Evolutionary conservation across 2,797 vertebrate species (phyloP), one percentile per base, ranked within the genome.

Genomic region (Fratercula arctica): DNA sequence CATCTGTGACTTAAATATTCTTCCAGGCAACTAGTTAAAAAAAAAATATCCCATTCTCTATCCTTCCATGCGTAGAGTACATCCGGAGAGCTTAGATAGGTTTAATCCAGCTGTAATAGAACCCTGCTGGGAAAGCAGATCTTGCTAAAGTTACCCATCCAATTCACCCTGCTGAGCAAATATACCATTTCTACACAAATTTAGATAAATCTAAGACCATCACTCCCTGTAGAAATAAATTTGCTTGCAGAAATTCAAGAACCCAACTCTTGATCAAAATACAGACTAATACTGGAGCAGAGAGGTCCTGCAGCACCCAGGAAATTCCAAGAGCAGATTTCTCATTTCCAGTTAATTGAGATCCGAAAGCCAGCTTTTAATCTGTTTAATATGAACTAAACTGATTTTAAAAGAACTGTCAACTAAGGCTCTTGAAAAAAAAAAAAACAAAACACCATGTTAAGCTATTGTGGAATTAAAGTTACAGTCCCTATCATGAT

Each of bases 41-140:
- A 72, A 50, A 10, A 41, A 41, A 41, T 7, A 53, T 19, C 39
- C 63, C 3, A 3, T 63, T 90, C 35, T 79, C 31, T 69, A 69
- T 35, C 16, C 41, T 57, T 83, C 50, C 37, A 45, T 6, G 45
- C 2, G 8, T 16, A 53, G 18, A 70, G 23, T 23, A 35, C 21
- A 73, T 41, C 45, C 60, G 28, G 70, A 90, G 28, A 70, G 33
- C 39, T 25, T 20, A 53, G 48, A 53, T 0, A 74, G 35, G 37
- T 80, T 96, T 87, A 91, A 93, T 73, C 39, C n/a, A 93, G n/a
- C 33, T 81, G 21, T 54, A 92, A 35, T 10, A 66, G 78, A 93
- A 72, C 31, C 53, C 56, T 68, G 48, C 37, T 74, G 63, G 78
- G 59, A 96, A 87, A 93, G 84, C 53, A 51, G 31, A 64, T 68